phyloP scores from a whole-genome alignment of 2,797 vertebrate species.

The Microcaecilia unicolor region DNA sequence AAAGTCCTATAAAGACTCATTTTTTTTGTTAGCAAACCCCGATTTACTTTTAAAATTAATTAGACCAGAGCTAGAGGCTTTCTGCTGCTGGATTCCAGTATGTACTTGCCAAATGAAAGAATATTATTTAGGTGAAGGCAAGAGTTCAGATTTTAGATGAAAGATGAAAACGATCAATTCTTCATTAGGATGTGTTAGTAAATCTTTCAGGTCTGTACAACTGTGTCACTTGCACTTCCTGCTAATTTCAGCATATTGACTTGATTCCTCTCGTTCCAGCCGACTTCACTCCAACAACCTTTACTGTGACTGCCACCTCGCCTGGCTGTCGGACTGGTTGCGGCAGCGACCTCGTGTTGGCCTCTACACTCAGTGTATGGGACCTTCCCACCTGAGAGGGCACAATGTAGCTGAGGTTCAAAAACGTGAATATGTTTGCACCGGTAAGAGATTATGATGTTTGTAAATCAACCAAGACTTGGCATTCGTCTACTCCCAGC shows the following conservation, averaged over 20 bases:
- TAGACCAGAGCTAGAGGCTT: conserved; percentile 10
- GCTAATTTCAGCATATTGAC: neutral
- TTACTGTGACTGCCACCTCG: conserved; percentile 89
- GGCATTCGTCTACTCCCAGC: accelerated
- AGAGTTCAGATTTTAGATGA: neutral
- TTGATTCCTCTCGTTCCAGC: conserved; percentile 35
- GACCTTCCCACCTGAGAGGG: conserved; percentile 78
- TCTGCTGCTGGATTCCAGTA: no score
- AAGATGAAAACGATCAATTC: conserved; percentile 4
- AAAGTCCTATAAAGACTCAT: conserved; percentile 6
- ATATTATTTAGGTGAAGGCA: no score
- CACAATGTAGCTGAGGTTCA: conserved; percentile 96
- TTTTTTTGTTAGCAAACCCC: conserved; percentile 13
- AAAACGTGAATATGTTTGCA: conserved; percentile 90
- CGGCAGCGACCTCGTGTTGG: conserved; percentile 89
- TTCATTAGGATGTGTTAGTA: neutral
- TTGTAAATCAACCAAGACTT: accelerated
- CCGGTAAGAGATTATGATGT: conserved; percentile 57
- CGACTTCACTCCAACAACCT: conserved; percentile 97
- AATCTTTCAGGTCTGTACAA: neutral
- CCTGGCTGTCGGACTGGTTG: conserved; percentile 96
- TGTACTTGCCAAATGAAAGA: no score
- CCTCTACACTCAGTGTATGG: conserved; percentile 94
- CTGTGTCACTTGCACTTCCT: neutral
- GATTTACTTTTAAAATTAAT: conserved; percentile 16